phyloP scores from a whole-genome alignment of 1,140 invertebrate species.

The Muscidifurax raptorellus region DNA sequence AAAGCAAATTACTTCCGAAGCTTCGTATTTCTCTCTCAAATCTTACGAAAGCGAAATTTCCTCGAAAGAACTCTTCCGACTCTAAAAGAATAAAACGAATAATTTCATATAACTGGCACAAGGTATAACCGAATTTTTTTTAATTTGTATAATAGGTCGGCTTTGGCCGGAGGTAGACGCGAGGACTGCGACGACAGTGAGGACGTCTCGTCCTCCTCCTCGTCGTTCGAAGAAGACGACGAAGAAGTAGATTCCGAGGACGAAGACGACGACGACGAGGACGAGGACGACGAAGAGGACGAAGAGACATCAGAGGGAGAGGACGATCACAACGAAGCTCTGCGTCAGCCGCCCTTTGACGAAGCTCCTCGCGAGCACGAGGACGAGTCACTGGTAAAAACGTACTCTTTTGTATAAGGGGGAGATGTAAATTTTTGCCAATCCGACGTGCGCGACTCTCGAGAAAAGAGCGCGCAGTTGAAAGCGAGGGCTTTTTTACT shows the following conservation, averaged over 20 bases:
- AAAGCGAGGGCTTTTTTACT: no score
- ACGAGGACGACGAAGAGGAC: slow-evolving; percentile 9
- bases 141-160: background rate
- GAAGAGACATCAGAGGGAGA: slow-evolving; percentile 41
- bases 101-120: no score
- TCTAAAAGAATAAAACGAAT: no score
- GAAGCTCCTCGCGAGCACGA: slow-evolving; percentile 13
- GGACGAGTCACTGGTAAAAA: slow-evolving; percentile 9
- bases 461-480: no score
- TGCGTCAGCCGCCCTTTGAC: no score
- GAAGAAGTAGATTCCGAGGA: background rate
- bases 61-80: no score
- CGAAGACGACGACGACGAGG: slow-evolving; percentile 1
- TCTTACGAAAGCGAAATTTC: no score
- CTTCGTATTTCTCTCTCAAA: no score
- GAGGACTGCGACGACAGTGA: slow-evolving; percentile 29
- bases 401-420: no score
- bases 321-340: background rate
- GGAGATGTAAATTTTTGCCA: no score
- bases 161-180: background rate
- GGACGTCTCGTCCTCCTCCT: background rate
- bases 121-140: background rate
- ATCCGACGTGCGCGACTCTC: no score
- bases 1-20: no score
- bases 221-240: background rate